These are phyloP conservation scores for Lucifuga dentata DNA, from an alignment of 2,113 vertebrate species.

Conservation along the genomic window DNA sequence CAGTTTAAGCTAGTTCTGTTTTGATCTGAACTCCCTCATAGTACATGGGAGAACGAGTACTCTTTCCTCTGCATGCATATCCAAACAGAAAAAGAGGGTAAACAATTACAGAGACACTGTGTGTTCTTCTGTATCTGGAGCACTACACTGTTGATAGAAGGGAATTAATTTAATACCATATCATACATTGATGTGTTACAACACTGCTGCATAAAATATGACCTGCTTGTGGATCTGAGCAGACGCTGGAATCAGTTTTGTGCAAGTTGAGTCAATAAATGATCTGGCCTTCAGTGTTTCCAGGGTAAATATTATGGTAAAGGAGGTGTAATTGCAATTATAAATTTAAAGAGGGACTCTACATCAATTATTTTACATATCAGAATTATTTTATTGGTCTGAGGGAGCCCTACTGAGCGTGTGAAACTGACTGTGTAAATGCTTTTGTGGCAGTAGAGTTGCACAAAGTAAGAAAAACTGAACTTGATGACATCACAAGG, in stretches of 20 bases:
- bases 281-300: conserved; percentile 26
- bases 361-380: too few relatives aligned
- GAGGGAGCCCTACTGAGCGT: too few relatives aligned
- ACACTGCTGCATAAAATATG: not conserved
- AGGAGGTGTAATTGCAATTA: conserved; percentile 33
- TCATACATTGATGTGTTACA: conserved; percentile 13
- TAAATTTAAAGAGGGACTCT: too few relatives aligned
- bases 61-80: conserved; percentile 70
- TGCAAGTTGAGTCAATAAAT: not conserved
- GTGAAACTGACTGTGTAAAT: too few relatives aligned
- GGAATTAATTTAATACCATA: conserved; percentile 35
- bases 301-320: conserved; percentile 32
- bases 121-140: conserved; percentile 50
- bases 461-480: too few relatives aligned
- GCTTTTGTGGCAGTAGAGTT: too few relatives aligned
- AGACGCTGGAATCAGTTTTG: conserved; percentile 15
- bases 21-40: conserved; percentile 62
- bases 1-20: conserved; percentile 67
- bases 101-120: conserved; percentile 71
- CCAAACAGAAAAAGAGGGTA: conserved; percentile 66
- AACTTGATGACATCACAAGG: too few relatives aligned
- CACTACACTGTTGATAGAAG: conserved; percentile 37
- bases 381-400: too few relatives aligned
- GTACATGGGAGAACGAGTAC: conserved; percentile 63
- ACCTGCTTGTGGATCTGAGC: too few relatives aligned